A percentile compares a stretch with the other conserved stretches of the same genome.
These are phyloP conservation scores for Cetoscarus ocellatus DNA, from an alignment of 2,797 vertebrate species.

Conservation along the genomic window DNA sequence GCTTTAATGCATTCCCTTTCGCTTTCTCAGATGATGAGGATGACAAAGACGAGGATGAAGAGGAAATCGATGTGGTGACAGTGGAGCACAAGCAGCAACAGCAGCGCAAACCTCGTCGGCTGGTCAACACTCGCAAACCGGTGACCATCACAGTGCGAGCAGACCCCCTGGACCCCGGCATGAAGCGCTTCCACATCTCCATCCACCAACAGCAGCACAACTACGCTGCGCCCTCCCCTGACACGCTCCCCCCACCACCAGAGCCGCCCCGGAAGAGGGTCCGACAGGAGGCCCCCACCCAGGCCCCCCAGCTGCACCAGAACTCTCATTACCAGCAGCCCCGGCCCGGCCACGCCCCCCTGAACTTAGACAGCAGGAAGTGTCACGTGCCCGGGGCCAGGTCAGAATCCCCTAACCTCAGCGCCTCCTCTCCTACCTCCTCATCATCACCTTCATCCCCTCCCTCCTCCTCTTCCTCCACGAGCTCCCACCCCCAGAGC, in stretches of 20 bases:
- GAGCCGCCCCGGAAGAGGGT: constrained; percentile 81
- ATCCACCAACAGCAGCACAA: constrained; percentile 96
- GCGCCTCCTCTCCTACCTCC: constrained; percentile 71
- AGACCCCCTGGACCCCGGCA: constrained; percentile 89
- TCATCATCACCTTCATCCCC: constrained; percentile 66
- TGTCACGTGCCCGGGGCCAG: constrained; percentile 58
- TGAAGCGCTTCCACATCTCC: constrained; percentile 94
- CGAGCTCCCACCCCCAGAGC: constrained; percentile 38
- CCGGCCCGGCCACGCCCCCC: constrained; percentile 61
- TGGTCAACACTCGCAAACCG: constrained; percentile 86
- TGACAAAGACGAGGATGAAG: constrained; percentile 83
- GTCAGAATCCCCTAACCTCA: constrained; percentile 65
- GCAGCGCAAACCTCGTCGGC: constrained; percentile 82
- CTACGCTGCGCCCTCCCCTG: constrained; percentile 89
- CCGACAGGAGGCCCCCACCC: constrained; percentile 67
- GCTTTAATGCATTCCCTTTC: neutral
- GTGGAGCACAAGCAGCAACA: constrained; percentile 92
- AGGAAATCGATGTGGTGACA: constrained; percentile 93
- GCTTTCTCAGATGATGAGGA: constrained; percentile 72
- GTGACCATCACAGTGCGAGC: constrained; percentile 92
- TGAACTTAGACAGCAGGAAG: constrained; percentile 74
- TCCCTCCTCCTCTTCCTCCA: constrained; percentile 38
- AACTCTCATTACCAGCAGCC: constrained; percentile 65
- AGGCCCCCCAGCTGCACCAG: constrained; percentile 31
- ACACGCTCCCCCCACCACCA: constrained; percentile 55